Conservation (phyloP, 2,888 invertebrate species). For the Lithophane semibrunnea region DNA sequence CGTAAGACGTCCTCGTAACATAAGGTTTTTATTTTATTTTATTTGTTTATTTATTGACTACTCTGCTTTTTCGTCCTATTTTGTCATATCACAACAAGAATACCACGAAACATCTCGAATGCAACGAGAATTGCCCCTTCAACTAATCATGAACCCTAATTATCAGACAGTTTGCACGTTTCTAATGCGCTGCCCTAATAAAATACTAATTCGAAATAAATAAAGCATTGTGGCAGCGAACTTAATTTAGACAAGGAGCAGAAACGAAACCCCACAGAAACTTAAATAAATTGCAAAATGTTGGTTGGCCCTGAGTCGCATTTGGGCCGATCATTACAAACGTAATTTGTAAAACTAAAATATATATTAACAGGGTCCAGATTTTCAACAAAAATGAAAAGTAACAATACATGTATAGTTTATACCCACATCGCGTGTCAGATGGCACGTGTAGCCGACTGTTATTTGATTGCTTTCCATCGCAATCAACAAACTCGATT, state of each 20-base stretch:
- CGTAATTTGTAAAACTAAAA: too few species aligned
- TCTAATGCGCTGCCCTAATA: slow-evolving; percentile 20
- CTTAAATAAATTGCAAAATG: slow-evolving; percentile 7
- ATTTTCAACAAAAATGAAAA: slow-evolving; percentile 4
- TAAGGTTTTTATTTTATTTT: too few species aligned
- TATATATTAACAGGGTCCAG: too few species aligned
- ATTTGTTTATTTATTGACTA: not conserved
- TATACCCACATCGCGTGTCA: slow-evolving; percentile 35
- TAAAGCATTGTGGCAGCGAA: not conserved
- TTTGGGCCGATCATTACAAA: not conserved
- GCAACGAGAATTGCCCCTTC: slow-evolving; percentile 11
- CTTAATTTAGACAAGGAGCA: slow-evolving; percentile 1
- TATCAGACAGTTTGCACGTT: slow-evolving; percentile 21
- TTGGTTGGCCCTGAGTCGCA: not conserved
- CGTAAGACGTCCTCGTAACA: too few species aligned
- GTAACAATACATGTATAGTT: slow-evolving; percentile 27
- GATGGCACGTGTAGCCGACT: slow-evolving; percentile 43
- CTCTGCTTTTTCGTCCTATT: too few species aligned
- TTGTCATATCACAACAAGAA: not conserved
- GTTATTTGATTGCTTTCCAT: slow-evolving; percentile 63
- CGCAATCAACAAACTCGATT: slow-evolving; percentile 78
- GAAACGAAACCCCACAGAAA: not conserved
- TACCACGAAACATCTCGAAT: not conserved
- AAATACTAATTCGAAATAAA: slow-evolving; percentile 14
- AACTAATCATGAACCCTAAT: slow-evolving; percentile 11